Evolutionary conservation across 2,113 vertebrate species (phyloP).

Genomic region (Sphaerodactylus townsendi): DNA sequence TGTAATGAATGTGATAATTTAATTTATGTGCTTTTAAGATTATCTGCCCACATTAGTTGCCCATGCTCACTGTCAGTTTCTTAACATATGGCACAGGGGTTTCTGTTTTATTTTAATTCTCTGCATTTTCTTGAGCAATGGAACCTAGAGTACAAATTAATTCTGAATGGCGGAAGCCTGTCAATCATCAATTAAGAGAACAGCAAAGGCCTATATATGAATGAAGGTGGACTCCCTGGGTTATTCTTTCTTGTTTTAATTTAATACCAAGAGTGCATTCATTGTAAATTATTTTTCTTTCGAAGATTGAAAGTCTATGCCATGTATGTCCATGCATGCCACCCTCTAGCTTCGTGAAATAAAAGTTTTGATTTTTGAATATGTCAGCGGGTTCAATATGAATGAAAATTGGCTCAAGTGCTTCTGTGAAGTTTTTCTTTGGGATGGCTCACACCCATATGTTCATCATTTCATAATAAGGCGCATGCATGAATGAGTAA

Average conservation of each 20-base stretch:
- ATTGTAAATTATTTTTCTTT: slow-evolving; percentile 35
- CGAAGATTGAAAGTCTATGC: slow-evolving; percentile 32
- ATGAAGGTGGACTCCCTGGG: neutral
- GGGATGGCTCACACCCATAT: too few relatives aligned
- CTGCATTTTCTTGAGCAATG: slow-evolving; percentile 13
- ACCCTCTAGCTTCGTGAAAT: too few relatives aligned
- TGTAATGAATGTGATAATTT: slow-evolving; percentile 25
- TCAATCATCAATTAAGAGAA: slow-evolving; percentile 21
- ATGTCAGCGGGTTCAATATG: too few relatives aligned
- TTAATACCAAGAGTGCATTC: slow-evolving; percentile 27
- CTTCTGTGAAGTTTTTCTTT: too few relatives aligned
- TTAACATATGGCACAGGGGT: slow-evolving; percentile 18
- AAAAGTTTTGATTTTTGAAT: too few relatives aligned
- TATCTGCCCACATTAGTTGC: slow-evolving; percentile 6
- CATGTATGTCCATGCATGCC: neutral
- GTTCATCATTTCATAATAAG: too few relatives aligned
- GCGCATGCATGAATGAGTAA: too few relatives aligned
- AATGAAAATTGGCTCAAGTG: too few relatives aligned
- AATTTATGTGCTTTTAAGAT: slow-evolving; percentile 33
- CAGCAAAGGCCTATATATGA: slow-evolving; percentile 35
- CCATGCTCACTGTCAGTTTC: slow-evolving; percentile 5
- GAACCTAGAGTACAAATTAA: neutral
- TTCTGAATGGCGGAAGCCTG: neutral
- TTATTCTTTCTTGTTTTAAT: slow-evolving; percentile 51
- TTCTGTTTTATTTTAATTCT: neutral